A percentile compares a stretch with the other conserved stretches of the same genome.
Evolutionary conservation across 2,113 vertebrate genomes (phyloP).

Genomic region (Saccopteryx bilineata): DNA sequence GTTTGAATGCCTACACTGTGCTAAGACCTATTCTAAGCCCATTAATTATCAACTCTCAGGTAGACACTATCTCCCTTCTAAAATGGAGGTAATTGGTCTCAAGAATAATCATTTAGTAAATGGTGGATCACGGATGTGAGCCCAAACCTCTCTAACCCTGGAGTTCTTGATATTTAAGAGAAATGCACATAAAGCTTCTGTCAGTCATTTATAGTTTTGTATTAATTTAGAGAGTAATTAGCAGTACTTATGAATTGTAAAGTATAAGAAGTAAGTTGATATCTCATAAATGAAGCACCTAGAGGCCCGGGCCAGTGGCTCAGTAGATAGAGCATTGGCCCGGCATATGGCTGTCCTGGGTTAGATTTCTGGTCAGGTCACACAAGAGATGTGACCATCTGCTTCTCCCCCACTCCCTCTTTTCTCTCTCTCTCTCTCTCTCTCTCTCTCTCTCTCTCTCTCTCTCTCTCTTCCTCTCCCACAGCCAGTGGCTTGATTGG

Average conservation of each 20-base stretch:
- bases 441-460: too few relatives aligned
- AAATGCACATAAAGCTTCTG: neutral
- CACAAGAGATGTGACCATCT: too few relatives aligned
- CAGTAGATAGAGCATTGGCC: too few relatives aligned
- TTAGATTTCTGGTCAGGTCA: too few relatives aligned
- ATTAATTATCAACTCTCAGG: neutral
- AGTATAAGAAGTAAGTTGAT: neutral
- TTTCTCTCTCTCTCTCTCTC: too few relatives aligned
- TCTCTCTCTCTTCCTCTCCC: too few relatives aligned
- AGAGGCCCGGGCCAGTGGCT: neutral
- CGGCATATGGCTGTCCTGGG: too few relatives aligned
- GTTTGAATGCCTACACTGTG: neutral
- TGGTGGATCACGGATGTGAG: neutral
- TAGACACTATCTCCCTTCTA: neutral
- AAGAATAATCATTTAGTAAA: neutral
- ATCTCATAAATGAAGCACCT: neutral
- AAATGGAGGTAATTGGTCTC: neutral
- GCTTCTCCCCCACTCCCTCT: too few relatives aligned
- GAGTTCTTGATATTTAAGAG: neutral
- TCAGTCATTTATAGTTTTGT: neutral
- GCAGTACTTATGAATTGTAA: neutral
- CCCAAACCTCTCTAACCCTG: neutral
- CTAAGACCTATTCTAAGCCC: neutral
- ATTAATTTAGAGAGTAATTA: constrained; percentile 9
- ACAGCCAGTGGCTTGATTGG: too few relatives aligned